phyloP scores from a whole-genome alignment of 2,113 vertebrate genomes.

The Piprites chloris region DNA sequence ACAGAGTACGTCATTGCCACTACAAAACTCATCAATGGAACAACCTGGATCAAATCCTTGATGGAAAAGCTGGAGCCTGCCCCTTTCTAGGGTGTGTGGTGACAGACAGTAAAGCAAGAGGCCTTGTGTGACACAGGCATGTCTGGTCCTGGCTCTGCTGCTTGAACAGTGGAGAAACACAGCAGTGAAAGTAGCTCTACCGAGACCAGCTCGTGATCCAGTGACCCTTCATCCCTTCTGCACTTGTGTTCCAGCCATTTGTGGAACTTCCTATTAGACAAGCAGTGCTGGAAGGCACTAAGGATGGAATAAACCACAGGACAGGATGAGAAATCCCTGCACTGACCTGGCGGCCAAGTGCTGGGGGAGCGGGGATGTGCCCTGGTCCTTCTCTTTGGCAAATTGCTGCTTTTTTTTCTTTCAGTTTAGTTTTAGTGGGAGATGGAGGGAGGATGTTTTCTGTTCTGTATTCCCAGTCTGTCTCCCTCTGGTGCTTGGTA shows the following conservation, averaged over 20 bases:
- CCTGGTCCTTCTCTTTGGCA: not conserved
- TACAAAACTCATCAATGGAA: slow-evolving; percentile 94
- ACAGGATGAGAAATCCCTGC: not conserved
- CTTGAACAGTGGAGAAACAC: fast-evolving
- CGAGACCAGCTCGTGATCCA: not conserved
- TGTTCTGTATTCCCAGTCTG: not conserved
- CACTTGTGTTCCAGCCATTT: not conserved
- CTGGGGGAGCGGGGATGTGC: fast-evolving
- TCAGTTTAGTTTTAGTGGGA: not conserved
- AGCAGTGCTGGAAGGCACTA: not conserved
- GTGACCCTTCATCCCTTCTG: not conserved
- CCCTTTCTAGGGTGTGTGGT: slow-evolving; percentile 60
- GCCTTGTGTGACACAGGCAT: not conserved
- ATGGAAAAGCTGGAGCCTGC: slow-evolving; percentile 89
- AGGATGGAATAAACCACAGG: not conserved
- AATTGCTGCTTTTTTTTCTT: not conserved
- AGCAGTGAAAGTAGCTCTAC: not conserved
- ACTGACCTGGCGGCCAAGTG: not conserved
- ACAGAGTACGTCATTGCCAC: slow-evolving; percentile 96
- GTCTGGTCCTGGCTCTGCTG: not conserved
- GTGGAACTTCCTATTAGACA: not conserved
- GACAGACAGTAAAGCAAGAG: not conserved
- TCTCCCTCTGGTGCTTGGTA: not conserved
- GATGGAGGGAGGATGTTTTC: not conserved
- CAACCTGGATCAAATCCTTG: slow-evolving; percentile 91